phyloP scores from a whole-genome alignment of 1,140 invertebrate species.

The Dryas iulia region DNA sequence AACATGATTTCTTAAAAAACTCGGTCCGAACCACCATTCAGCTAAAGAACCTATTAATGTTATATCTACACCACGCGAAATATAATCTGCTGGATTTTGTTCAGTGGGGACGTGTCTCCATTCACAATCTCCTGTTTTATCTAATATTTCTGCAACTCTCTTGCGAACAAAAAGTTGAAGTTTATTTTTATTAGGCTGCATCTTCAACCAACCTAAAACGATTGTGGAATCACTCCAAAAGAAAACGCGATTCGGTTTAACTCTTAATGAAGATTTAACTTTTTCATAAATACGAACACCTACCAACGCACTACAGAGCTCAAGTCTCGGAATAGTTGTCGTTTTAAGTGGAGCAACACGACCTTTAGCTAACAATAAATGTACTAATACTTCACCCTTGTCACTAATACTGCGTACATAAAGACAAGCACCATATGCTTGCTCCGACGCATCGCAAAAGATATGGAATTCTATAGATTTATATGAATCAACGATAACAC shows the following conservation, averaged over 20 bases:
- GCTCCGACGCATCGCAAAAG: slow-evolving; percentile 56
- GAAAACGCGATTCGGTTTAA: not conserved
- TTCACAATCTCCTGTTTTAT: slow-evolving; percentile 18
- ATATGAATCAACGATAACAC: slow-evolving; percentile 19
- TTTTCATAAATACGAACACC: slow-evolving; percentile 28
- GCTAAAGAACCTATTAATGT: not conserved
- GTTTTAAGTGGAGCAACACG: slow-evolving; percentile 25
- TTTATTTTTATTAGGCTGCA: slow-evolving; percentile 14
- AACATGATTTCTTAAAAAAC: slow-evolving; percentile 12
- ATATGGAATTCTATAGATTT: slow-evolving; percentile 34
- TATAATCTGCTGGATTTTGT: slow-evolving; percentile 28
- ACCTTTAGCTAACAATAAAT: slow-evolving; percentile 28
- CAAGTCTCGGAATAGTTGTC: slow-evolving; percentile 28
- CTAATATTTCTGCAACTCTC: slow-evolving; percentile 15
- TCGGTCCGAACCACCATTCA: slow-evolving; percentile 29
- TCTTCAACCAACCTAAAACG: slow-evolving; percentile 26
- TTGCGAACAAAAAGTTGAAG: slow-evolving; percentile 15
- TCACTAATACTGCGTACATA: slow-evolving; percentile 45
- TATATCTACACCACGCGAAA: slow-evolving; percentile 26
- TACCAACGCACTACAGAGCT: slow-evolving; percentile 27
- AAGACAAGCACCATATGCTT: slow-evolving; percentile 50
- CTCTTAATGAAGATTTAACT: slow-evolving; percentile 8
- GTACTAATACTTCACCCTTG: slow-evolving; percentile 18
- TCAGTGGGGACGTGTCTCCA: slow-evolving; percentile 29
- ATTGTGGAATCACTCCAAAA: slow-evolving; percentile 36